These are phyloP conservation scores for Thereva nobilitata DNA, from an alignment of 2,888 invertebrate genomes.

Conservation along the genomic window DNA sequence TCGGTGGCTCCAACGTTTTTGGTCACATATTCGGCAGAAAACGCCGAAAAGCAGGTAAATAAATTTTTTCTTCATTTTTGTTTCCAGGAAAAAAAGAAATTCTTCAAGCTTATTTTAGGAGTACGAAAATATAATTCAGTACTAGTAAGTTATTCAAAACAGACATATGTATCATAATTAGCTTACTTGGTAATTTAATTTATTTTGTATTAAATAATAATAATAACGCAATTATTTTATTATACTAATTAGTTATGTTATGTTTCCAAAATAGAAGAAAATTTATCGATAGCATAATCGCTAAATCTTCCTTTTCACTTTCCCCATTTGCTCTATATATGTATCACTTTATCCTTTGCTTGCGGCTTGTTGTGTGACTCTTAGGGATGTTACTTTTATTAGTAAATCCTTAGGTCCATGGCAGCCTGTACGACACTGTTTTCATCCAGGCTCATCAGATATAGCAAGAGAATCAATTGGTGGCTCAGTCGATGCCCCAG, in stretches of 20 bases:
- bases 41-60: slow-evolving; percentile 46
- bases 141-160: not conserved
- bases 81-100: slow-evolving; percentile 1
- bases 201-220: not conserved
- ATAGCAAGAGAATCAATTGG: slow-evolving; percentile 63
- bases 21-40: slow-evolving; percentile 57
- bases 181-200: not conserved
- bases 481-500: slow-evolving; percentile 62
- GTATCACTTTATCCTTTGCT: slow-evolving; percentile 45
- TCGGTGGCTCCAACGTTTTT: slow-evolving; percentile 52
- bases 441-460: slow-evolving; percentile 83
- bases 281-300: not conserved
- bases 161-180: not conserved
- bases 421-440: slow-evolving; percentile 72
- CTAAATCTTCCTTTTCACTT: not conserved
- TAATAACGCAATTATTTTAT: no score
- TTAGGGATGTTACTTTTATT: slow-evolving; percentile 33
- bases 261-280: slow-evolving; percentile 22
- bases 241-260: slow-evolving; percentile 28
- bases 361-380: slow-evolving; percentile 54
- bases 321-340: not conserved
- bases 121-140: not conserved
- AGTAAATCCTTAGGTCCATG: slow-evolving; percentile 51
- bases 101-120: no score
- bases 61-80: slow-evolving; percentile 11